Percentiles rank a stretch among this genome's conserved stretches.
phyloP scores from a whole-genome alignment of 37 sponge, comb jelly and placozoan species.

The Amphimedon queenslandica region DNA sequence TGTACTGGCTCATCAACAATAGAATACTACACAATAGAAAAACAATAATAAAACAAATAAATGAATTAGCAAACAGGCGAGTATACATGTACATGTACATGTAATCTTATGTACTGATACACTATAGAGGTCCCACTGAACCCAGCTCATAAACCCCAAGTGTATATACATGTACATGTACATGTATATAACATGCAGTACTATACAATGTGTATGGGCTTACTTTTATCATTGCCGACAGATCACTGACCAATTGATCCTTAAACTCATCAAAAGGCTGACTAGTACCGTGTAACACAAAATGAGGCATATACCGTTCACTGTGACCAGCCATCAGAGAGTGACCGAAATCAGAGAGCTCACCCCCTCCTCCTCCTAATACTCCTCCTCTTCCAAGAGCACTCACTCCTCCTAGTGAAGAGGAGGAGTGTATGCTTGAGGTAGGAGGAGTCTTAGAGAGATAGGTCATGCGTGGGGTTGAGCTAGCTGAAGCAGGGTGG shows the following conservation, averaged over 20 bases:
- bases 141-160: too few relatives aligned
- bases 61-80: background rate
- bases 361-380: background rate
- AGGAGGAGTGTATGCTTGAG: too few relatives aligned
- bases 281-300: slow-evolving; percentile 78
- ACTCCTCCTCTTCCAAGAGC: slow-evolving; percentile 18
- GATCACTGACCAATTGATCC: slow-evolving; percentile 37
- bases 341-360: slow-evolving; percentile 45
- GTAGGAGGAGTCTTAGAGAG: too few relatives aligned
- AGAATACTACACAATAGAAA: slow-evolving; percentile 27
- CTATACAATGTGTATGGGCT: background rate
- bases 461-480: too few relatives aligned
- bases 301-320: slow-evolving; percentile 59
- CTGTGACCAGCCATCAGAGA: slow-evolving; percentile 48
- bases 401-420: too few relatives aligned
- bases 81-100: background rate
- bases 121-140: too few relatives aligned
- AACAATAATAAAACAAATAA: background rate
- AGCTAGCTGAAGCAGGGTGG: too few relatives aligned
- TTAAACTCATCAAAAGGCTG: slow-evolving; percentile 27
- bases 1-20: slow-evolving; percentile 59
- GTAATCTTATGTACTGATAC: background rate
- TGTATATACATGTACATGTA: slow-evolving; percentile 7
- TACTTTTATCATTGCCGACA: slow-evolving; percentile 49
- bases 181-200: too few relatives aligned